These are phyloP conservation scores for Hirudinaria manillensis DNA, from an alignment of 2,888 invertebrate genomes.

Conservation along the genomic window DNA sequence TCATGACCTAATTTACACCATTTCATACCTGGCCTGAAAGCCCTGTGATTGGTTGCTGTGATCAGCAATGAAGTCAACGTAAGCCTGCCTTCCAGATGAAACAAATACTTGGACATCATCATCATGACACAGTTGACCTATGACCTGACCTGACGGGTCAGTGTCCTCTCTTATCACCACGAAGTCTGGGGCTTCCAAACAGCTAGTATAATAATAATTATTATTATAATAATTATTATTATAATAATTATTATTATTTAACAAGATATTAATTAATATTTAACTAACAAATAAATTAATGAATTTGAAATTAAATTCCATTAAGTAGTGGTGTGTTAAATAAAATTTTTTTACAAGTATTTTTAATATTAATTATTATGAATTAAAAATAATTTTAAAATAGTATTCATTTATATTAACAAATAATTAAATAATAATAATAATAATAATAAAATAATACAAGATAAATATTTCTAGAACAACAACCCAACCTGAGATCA, in stretches of 20 bases:
- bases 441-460: background rate
- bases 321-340: too few species aligned
- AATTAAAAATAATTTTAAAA: background rate
- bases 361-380: too few species aligned
- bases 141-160: conserved; percentile 35
- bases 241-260: too few species aligned
- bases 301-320: too few species aligned
- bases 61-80: conserved; percentile 38
- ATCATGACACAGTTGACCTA: conserved; percentile 38
- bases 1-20: too few species aligned
- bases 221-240: background rate
- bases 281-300: too few species aligned
- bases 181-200: conserved; percentile 37
- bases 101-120: conserved; percentile 33
- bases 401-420: background rate
- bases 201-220: conserved; percentile 31
- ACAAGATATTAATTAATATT: too few species aligned
- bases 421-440: conserved; percentile 3
- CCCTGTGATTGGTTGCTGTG: conserved; percentile 39
- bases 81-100: conserved; percentile 36
- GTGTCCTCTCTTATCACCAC: conserved; percentile 39
- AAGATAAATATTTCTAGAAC: too few species aligned
- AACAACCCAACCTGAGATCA: conserved; percentile 27
- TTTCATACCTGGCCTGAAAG: conserved; percentile 37
- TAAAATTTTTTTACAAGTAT: too few species aligned